Evolutionary conservation across 2,113 vertebrate genomes (phyloP), one percentile per base, ranked within the genome.

Genomic region (Loxodonta africana): DNA sequence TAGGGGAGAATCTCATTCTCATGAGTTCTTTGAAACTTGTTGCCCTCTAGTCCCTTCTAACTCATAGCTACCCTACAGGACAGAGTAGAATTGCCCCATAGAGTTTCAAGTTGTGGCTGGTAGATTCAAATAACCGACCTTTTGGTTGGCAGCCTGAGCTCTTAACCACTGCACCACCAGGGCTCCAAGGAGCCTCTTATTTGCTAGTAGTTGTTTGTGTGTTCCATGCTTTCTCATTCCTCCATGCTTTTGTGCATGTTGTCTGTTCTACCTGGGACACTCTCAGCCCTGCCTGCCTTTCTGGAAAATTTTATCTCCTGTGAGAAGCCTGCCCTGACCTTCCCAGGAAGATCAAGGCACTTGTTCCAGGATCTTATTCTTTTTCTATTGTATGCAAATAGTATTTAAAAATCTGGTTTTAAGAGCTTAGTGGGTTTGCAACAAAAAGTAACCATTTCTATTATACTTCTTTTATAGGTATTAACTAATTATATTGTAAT

Each of bases 401-500:
- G 28, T 89, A 21, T 17, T 30, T n/a, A 83, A 91, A 63, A 80
- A 51, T 84, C 30, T 30, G 51, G 11, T 18, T 17, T 7, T n/a
- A n/a, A 26, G 28, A 74, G 76, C 21, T n/a, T 41, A 63, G 5
- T 88, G 37, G 82, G n/a, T 71, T 95, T 81, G 77, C 37, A 30
- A 2, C 15, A 60, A 74, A n/a, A 41, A 21, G 28, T 92, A 73
- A 83, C 48, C 83, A 33, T 71, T 94, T 51, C 37, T 69, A 0
- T 73, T 88, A 23, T 33, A 2, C 1, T 77, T 82, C 83, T 81
- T 83, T 83, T 15, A 25, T 60, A 69, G 63, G 15, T 44, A 41
- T 71, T 86, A 25, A 26, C 60, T 67, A 73, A 95, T 73, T 91
- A 48, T 65, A 7, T 78, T 96, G 23, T 67, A 83, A n/a, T 88